Conservation (phyloP, 2,797 vertebrate species). For the Sebastes paucispinis region DNA sequence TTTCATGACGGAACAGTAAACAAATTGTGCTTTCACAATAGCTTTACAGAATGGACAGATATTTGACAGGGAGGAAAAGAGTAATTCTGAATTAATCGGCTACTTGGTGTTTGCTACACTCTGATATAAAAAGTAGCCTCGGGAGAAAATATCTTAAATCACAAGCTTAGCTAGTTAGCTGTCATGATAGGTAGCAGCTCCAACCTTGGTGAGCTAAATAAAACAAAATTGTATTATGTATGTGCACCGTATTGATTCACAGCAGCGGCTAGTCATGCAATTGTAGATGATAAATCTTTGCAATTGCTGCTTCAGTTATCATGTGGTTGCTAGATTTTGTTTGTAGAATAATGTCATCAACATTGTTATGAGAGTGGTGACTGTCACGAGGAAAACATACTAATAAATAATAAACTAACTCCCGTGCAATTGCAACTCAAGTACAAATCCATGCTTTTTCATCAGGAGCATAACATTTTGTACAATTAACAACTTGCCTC, state of each 20-base stretch:
- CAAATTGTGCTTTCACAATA: too few species aligned
- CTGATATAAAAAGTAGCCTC: not conserved
- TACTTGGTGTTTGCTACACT: not conserved
- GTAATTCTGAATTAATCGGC: not conserved
- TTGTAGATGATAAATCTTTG: not conserved
- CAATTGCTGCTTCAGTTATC: not conserved
- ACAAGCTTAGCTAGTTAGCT: not conserved
- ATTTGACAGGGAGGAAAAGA: too few species aligned
- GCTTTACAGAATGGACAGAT: not conserved
- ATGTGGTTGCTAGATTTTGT: not conserved
- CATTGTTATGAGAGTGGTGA: not conserved
- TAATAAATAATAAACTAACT: not conserved
- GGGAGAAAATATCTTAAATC: not conserved
- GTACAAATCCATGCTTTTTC: constrained; percentile 17
- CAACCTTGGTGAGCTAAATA: not conserved
- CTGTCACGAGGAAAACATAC: not conserved
- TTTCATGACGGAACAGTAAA: too few species aligned
- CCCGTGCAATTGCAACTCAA: not conserved
- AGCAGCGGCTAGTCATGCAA: not conserved
- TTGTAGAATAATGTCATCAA: not conserved
- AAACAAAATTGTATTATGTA: not conserved
- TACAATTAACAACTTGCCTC: constrained; percentile 27
- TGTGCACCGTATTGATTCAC: not conserved
- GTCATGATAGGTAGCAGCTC: not conserved
- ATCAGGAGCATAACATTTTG: constrained; percentile 16